Conservation (phyloP, 1,140 invertebrate species). For the Scaptodrosophila lebanonensis region DNA sequence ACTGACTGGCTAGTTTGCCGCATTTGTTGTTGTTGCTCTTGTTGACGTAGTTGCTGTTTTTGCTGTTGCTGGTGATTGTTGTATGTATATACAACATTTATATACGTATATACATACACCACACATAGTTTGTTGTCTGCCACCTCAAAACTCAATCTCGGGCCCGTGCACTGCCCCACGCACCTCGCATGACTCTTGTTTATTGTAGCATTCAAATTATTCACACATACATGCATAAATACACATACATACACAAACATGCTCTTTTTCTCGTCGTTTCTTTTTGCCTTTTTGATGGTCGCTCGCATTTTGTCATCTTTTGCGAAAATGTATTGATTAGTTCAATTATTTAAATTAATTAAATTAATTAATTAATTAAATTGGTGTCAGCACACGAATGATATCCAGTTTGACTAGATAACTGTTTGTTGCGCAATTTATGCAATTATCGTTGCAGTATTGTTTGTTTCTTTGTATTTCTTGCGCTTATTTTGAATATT, state of each 20-base stretch:
- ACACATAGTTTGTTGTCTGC: constrained; percentile 19
- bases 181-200: constrained; percentile 45
- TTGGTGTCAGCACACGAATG: constrained; percentile 59
- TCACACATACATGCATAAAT: too few species aligned
- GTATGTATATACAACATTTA: background rate
- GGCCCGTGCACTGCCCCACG: constrained; percentile 11
- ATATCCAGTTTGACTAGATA: constrained; percentile 27
- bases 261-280: constrained; percentile 13
- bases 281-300: constrained; percentile 8
- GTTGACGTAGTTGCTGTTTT: constrained; percentile 33
- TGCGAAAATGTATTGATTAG: constrained; percentile 60
- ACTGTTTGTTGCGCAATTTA: too few species aligned
- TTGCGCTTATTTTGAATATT: constrained; percentile 60
- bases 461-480: constrained; percentile 16
- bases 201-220: constrained; percentile 35
- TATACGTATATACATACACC: background rate
- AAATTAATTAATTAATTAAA: constrained; percentile 65
- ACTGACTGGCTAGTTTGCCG: constrained; percentile 23
- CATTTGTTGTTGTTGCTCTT: constrained; percentile 34
- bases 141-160: constrained; percentile 23
- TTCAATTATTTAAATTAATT: constrained; percentile 46
- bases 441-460: too few species aligned
- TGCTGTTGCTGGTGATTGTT: constrained; percentile 20
- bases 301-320: constrained; percentile 48
- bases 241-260: constrained; percentile 4